Percentiles rank a stretch among this genome's conserved stretches.
Conservation (phyloP, 2,888 invertebrate species). For the Apocheima hispidaria region DNA sequence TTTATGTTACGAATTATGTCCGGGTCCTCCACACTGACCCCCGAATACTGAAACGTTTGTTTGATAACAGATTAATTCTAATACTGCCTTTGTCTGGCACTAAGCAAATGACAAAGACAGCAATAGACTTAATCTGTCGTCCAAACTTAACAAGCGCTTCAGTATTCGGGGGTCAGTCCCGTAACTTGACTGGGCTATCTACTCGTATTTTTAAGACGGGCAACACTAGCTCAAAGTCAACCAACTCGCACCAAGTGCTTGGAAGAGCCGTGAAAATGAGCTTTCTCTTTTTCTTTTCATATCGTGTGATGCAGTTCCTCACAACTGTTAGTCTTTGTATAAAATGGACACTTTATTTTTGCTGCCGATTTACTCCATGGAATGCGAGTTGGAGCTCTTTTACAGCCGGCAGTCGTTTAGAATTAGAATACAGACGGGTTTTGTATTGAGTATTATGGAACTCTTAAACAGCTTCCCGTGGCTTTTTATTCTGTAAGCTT, state of each 20-base stretch:
- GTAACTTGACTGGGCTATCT: no score
- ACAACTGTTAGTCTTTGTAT: slow-evolving; percentile 31
- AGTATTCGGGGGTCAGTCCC: no score
- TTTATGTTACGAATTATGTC: no score
- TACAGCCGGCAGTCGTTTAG: slow-evolving; percentile 13
- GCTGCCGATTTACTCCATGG: slow-evolving; percentile 33
- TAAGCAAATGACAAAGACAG: no score
- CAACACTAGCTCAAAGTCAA: slow-evolving; percentile 12
- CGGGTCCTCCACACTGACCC: no score
- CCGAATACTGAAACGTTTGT: no score
- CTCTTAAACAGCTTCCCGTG: neutral
- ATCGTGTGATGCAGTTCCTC: slow-evolving; percentile 34
- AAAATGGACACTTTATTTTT: slow-evolving; percentile 39
- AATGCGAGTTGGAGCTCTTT: slow-evolving; percentile 26
- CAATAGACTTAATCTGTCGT: no score
- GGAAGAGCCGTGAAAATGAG: slow-evolving; percentile 29
- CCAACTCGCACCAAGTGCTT: slow-evolving; percentile 21
- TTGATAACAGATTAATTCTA: no score
- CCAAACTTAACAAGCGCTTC: no score
- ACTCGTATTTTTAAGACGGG: neutral
- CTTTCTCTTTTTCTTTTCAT: slow-evolving; percentile 31
- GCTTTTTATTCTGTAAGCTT: neutral
- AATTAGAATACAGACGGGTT: slow-evolving; percentile 22
- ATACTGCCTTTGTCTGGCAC: no score
- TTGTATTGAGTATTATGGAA: slow-evolving; percentile 16